Conservation (phyloP, 2,888 invertebrate genomes). For the Linnaemya tessellans region DNA sequence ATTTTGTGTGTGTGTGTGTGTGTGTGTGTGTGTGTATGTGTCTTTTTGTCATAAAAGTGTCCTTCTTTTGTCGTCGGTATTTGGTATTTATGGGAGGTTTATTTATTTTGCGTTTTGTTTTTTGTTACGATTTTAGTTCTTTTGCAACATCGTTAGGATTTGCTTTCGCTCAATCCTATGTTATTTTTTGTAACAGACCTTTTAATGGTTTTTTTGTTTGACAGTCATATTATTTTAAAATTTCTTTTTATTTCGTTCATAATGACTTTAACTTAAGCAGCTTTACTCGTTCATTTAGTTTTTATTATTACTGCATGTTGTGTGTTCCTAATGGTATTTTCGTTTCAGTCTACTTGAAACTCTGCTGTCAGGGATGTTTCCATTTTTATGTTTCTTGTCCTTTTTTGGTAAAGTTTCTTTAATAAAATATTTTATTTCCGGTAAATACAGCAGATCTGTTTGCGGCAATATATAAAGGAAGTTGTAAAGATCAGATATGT, state of each 20-base stretch:
- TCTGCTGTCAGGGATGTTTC: slow-evolving; percentile 19
- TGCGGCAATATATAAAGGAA: neutral
- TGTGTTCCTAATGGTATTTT: neutral
- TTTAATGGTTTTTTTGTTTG: slow-evolving; percentile 14
- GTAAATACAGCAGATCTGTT: slow-evolving; percentile 36
- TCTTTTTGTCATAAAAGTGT: neutral
- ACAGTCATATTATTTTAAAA: neutral
- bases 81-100: neutral
- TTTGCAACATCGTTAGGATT: neutral
- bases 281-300: slow-evolving; percentile 63
- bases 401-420: slow-evolving; percentile 27
- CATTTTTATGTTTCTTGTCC: neutral
- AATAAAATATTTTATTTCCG: slow-evolving; percentile 61
- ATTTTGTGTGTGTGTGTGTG: neutral
- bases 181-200: neutral
- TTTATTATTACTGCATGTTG: neutral
- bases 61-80: neutral
- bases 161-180: neutral
- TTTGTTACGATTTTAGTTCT: neutral
- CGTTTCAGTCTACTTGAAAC: neutral
- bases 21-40: neutral
- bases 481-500: neutral
- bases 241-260: slow-evolving; percentile 8
- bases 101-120: neutral
- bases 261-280: slow-evolving; percentile 63